Percentiles rank a stretch among this genome's conserved stretches.
Conservation (phyloP, 2,113 vertebrate genomes). For the Tachycineta bicolor region DNA sequence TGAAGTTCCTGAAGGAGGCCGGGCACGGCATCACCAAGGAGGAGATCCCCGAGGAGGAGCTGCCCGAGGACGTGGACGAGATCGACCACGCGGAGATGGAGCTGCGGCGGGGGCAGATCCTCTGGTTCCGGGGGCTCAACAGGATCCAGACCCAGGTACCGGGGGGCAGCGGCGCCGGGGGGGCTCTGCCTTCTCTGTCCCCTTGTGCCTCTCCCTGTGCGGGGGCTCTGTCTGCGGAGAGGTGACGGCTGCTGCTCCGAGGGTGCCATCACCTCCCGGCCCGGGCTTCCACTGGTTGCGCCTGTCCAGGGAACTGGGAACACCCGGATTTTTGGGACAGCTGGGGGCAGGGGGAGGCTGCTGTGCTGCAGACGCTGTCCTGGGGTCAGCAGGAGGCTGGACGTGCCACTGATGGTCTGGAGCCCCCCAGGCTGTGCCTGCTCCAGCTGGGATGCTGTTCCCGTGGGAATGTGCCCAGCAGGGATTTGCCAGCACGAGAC, state of each 20-base stretch:
- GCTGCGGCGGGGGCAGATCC: conserved; percentile 92
- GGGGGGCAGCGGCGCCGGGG: not conserved
- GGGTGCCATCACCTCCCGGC: not conserved
- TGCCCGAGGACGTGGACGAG: conserved; percentile 87
- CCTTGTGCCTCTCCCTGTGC: not conserved
- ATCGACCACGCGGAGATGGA: conserved; percentile 98
- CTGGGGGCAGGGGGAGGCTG: not conserved
- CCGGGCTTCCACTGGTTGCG: not conserved
- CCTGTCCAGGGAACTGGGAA: not conserved
- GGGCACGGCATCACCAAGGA: conserved; percentile 92
- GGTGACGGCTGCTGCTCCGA: not conserved
- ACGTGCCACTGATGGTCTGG: fast-evolving
- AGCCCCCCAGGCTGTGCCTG: not conserved
- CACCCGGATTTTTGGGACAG: not conserved
- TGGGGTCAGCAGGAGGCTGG: not conserved
- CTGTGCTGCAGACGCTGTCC: too few species aligned
- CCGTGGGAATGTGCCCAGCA: not conserved
- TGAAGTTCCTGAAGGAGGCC: conserved; percentile 96
- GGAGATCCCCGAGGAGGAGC: conserved; percentile 86
- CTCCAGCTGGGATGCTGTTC: not conserved
- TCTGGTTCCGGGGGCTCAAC: conserved; percentile 98
- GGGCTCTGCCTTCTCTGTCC: not conserved
- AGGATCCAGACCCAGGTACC: conserved; percentile 98
- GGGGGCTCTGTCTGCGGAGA: not conserved
- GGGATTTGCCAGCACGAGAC: not conserved